Evolutionary conservation across 2,888 invertebrate species (phyloP), one percentile per base, ranked within the genome.

Genomic region (Nycteola revayana): DNA sequence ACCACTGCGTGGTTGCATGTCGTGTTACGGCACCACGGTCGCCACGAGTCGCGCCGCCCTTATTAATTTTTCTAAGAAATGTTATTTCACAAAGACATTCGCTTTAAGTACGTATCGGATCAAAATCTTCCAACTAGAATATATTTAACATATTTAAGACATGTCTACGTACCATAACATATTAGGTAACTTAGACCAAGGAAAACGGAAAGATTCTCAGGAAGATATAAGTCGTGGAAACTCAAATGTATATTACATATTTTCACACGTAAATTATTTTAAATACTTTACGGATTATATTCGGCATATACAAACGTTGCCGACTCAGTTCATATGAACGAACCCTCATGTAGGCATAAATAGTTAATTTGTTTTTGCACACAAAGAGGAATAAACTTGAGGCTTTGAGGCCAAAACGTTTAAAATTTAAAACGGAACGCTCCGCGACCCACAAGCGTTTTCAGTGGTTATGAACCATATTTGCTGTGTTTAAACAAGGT

Each of bases 321-420:
- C 46, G 48, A 43, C 48, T 61, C 53, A 54, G 69, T 70, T 72
- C 69, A 60, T 71, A 61, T 64, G 52, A 60, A 62, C 57, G 55
- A 52, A 61, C 51, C n/a, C 60, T 45, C 60, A 50, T 50, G 61
- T 47, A 36, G 49, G 41, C 54, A 56, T 81, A 59, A 80, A 82
- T 82, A 75, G 81, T 83, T 81, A 85, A 86, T 80, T 72, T 73
- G 76, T 74, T 75, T 72, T 72, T 67, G 67, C 77, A 66, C 75
- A 73, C 72, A 71, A 65, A 64, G 66, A 60, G 54, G 39, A 36
- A 46, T 54, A 25, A 36, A 30, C 63, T 67, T 61, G 52, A 49
- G 57, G 55, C 55, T 60, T 61, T 60, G 60, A 50, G 60, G 61
- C 57, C 52, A 48, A 52, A 5, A 57, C 62, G 61, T 66, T 80